Evolutionary conservation across 2,797 vertebrate species (phyloP).

Genomic region (Labroides dimidiatus): DNA sequence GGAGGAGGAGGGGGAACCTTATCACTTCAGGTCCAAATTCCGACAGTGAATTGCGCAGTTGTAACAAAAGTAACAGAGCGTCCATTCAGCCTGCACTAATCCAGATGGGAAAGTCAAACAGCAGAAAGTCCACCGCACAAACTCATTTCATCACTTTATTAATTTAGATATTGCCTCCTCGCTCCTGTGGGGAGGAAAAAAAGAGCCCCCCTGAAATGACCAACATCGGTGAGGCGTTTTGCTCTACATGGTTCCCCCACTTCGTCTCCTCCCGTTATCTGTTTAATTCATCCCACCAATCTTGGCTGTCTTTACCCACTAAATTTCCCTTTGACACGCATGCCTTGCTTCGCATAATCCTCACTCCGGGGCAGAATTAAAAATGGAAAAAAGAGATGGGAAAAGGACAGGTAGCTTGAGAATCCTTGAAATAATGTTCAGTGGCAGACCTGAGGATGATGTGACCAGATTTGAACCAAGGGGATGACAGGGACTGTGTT

Average conservation of each 20-base stretch:
- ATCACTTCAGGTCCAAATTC: constrained; percentile 83
- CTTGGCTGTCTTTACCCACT: constrained; percentile 89
- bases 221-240: constrained; percentile 86
- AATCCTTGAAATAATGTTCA: constrained; percentile 88
- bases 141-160: constrained; percentile 91
- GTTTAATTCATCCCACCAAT: constrained; percentile 90
- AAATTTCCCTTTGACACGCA: constrained; percentile 91
- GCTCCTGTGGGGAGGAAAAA: constrained; percentile 79
- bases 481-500: constrained; percentile 64
- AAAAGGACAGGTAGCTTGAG: constrained; percentile 85
- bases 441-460: constrained; percentile 80
- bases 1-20: constrained; percentile 68
- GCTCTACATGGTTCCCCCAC: constrained; percentile 83
- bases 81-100: constrained; percentile 91
- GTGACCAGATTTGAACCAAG: constrained; percentile 82
- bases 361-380: constrained; percentile 88
- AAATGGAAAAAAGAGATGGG: constrained; percentile 80
- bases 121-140: constrained; percentile 89
- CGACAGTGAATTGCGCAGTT: constrained; percentile 87
- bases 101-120: constrained; percentile 92
- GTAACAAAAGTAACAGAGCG: constrained; percentile 90
- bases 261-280: constrained; percentile 85
- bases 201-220: constrained; percentile 84
- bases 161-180: constrained; percentile 87
- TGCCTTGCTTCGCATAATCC: constrained; percentile 90